phyloP scores from a whole-genome alignment of 1,140 invertebrate genomes.

The Neoseiulus cucumeris region DNA sequence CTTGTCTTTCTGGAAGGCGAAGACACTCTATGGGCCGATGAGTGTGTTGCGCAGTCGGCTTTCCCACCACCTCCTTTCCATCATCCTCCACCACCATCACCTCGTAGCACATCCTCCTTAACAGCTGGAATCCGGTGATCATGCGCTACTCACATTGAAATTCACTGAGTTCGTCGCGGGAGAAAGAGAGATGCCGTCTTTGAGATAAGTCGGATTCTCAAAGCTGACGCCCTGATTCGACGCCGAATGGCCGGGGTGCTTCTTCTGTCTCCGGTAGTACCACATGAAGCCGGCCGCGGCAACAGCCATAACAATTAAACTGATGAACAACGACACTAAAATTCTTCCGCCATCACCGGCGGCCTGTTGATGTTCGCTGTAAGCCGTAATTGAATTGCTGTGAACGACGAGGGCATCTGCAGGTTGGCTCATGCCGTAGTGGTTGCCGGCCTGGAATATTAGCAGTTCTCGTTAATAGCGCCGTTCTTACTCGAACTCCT shows the following conservation, averaged over 20 bases:
- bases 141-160: conserved; percentile 10
- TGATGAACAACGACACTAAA: conserved; percentile 14
- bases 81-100: background rate
- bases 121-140: background rate
- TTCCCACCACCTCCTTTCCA: background rate
- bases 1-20: conserved; percentile 5
- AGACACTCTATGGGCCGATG: conserved; percentile 8
- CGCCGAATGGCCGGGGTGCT: conserved; percentile 18
- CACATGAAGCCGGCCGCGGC: conserved; percentile 16
- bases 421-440: conserved; percentile 48
- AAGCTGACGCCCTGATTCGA: conserved; percentile 49
- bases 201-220: conserved; percentile 60
- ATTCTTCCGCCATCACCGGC: conserved; percentile 38
- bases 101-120: background rate
- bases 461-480: too few relatives aligned
- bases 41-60: background rate
- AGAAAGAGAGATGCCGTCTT: conserved; percentile 27
- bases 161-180: conserved; percentile 4
- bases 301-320: conserved; percentile 14
- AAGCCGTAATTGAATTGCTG: conserved; percentile 30
- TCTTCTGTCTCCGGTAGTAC: conserved; percentile 8
- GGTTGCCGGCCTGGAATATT: conserved; percentile 40
- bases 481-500: too few relatives aligned
- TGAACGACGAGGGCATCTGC: conserved; percentile 48
- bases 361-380: conserved; percentile 38